A percentile compares a stretch with the other conserved stretches of the same genome.
These are phyloP conservation scores for Eulemur mongoz DNA, from an alignment of 2,797 vertebrate genomes.

Conservation along the genomic window DNA sequence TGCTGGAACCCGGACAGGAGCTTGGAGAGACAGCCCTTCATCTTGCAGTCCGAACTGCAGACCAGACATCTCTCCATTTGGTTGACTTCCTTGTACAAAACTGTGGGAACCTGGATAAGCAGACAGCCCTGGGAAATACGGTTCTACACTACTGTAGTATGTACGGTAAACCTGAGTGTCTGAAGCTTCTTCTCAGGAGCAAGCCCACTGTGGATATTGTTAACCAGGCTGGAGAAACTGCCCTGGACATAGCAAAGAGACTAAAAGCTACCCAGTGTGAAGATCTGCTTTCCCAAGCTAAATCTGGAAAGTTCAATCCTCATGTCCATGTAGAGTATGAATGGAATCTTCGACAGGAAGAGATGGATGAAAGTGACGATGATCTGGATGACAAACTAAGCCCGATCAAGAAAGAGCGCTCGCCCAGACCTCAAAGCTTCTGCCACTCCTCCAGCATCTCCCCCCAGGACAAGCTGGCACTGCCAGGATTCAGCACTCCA, in stretches of 20 bases:
- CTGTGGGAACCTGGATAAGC: slow-evolving; percentile 98
- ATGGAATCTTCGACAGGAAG: slow-evolving; percentile 97
- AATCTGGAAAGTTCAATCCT: slow-evolving; percentile 95
- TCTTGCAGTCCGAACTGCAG: slow-evolving; percentile 96
- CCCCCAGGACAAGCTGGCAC: slow-evolving; percentile 96
- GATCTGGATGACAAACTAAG: slow-evolving; percentile 99
- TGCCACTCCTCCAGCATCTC: slow-evolving; percentile 98
- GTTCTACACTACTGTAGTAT: slow-evolving; percentile 98
- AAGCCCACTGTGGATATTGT: slow-evolving; percentile 96
- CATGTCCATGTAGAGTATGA: slow-evolving; percentile 98
- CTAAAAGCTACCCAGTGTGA: slow-evolving; percentile 93
- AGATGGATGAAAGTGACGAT: slow-evolving; percentile 98
- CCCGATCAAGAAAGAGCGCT: slow-evolving; percentile 98
- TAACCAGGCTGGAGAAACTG: slow-evolving; percentile 97
- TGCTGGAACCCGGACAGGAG: slow-evolving; percentile 96
- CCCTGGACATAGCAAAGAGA: slow-evolving; percentile 95
- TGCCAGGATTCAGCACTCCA: slow-evolving; percentile 94
- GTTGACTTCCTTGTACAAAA: slow-evolving; percentile 99
- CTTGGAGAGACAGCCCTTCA: slow-evolving; percentile 97
- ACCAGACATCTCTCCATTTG: slow-evolving; percentile 97
- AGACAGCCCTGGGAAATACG: slow-evolving; percentile 96
- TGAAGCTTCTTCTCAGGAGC: slow-evolving; percentile 97
- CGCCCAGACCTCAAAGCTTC: slow-evolving; percentile 97
- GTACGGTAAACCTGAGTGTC: slow-evolving; percentile 96
- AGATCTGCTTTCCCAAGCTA: slow-evolving; percentile 96